Base-by-base conservation (phyloP, 2,797 vertebrate genomes). In the Acanthurus leucopareius region DNA sequence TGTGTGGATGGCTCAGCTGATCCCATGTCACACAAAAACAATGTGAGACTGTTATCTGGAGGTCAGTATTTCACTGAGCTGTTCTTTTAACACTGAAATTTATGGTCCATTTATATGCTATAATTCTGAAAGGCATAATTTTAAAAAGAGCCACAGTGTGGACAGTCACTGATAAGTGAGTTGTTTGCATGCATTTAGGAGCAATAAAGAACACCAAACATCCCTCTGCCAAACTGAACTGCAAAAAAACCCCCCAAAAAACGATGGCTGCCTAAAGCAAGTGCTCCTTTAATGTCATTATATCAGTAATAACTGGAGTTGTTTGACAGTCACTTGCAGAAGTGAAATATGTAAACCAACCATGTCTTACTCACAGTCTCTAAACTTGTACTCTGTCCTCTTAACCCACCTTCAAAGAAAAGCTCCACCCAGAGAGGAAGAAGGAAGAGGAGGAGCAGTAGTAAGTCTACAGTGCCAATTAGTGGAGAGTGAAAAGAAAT, bases 401-500 rank as follows among this genome's bases (percentile, higher is more conserved):
- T 62, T 75, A 13, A 57, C 28, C 22, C 45, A 68, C 54, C 45
- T 73, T 82, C 35, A 85, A 51, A 81, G 7, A 61, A 69, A 73
- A 74, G 35, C 61, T 77, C 73, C 69, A 84, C 72, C 73, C 75
- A 69, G 48, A 61, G 32, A 49, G 38, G 35, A 70, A 69, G 40
- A 49, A 44, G 48, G 15, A 86, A 44, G 20, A 68, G 79, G 71
- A 83, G 66, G 60, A 77, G 80, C 10, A 1, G 68, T 48, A 61
- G 47, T n/a, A 51, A 32, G 57, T 40, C 62, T 74, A 16, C 14
- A 81, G 75, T 74, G 69, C 47, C 74, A 80, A 81, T 86, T 78
- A 80, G 53, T 44, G 51, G 32, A 75, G 56, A 74, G 58, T 74
- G 73, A 77, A 77, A 10, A 86, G 28, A 85, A 80, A 86, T 82